These are phyloP conservation scores for Chrysodeixis includens DNA, from an alignment of 2,888 invertebrate species.

Conservation along the genomic window DNA sequence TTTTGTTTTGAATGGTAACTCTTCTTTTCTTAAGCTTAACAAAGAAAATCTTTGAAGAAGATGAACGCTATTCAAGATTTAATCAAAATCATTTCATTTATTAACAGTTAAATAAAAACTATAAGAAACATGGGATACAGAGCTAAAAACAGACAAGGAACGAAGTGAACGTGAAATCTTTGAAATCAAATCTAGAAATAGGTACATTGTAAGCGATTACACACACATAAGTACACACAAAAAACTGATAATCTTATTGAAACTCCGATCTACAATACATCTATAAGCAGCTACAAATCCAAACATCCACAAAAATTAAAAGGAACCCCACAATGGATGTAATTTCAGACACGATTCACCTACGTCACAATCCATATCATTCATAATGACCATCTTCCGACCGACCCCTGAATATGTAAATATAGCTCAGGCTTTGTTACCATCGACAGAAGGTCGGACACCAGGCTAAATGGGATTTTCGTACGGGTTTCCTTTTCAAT, in stretches of 20 bases:
- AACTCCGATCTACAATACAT: too few relatives aligned
- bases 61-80: neutral
- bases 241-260: too few relatives aligned
- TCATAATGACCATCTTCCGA: conserved; percentile 82
- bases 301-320: conserved; percentile 38
- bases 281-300: too few relatives aligned
- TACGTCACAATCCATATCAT: conserved; percentile 68
- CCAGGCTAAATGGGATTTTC: conserved; percentile 79
- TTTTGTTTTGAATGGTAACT: conserved; percentile 3
- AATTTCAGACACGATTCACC: conserved; percentile 74
- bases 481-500: conserved; percentile 77
- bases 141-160: too few relatives aligned
- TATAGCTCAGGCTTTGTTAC: conserved; percentile 74
- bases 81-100: too few relatives aligned
- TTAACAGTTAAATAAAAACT: too few relatives aligned
- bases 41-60: neutral
- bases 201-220: too few relatives aligned
- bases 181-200: too few relatives aligned
- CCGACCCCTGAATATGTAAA: conserved; percentile 73
- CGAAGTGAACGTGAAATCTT: too few relatives aligned
- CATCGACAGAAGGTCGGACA: conserved; percentile 75
- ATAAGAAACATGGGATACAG: too few relatives aligned
- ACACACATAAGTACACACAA: too few relatives aligned
- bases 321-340: conserved; percentile 62
- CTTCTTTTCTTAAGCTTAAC: too few relatives aligned